phyloP scores from a whole-genome alignment of 37 sponge, comb jelly and placozoan species.

The Agelas oroides region DNA sequence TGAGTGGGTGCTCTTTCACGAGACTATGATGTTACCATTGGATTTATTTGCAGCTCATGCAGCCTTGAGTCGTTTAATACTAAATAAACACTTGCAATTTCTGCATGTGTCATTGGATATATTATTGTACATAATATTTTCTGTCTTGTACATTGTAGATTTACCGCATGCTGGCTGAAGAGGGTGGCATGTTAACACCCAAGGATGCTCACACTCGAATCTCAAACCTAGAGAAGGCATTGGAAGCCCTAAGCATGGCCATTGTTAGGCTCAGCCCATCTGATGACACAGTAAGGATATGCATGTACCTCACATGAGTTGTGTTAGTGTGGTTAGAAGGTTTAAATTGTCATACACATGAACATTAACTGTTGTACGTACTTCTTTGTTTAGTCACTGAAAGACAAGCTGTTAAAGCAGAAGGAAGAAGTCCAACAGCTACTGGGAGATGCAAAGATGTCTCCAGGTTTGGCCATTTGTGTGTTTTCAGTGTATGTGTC shows the following conservation, averaged over 20 bases:
- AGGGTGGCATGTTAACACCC: neutral
- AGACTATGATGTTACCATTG: too few species aligned
- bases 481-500: neutral
- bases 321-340: too few species aligned
- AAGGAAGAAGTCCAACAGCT: constrained; percentile 37
- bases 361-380: too few species aligned
- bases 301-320: too few species aligned
- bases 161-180: constrained; percentile 29
- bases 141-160: constrained; percentile 29
- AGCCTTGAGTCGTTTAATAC: too few species aligned
- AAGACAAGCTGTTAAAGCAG: constrained; percentile 16
- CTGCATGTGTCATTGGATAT: too few species aligned
- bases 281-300: constrained; percentile 18
- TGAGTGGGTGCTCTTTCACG: too few species aligned
- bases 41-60: too few species aligned
- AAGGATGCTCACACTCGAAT: neutral
- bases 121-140: too few species aligned
- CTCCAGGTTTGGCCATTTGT: neutral
- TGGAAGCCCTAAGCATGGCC: constrained; percentile 9
- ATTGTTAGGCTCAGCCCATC: constrained; percentile 11
- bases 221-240: constrained; percentile 30
- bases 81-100: too few species aligned
- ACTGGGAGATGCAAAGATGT: constrained; percentile 5
- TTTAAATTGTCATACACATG: too few species aligned
- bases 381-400: neutral